Evolutionary conservation across 2,888 invertebrate species (phyloP).

Genomic region (Callimorpha dominula): DNA sequence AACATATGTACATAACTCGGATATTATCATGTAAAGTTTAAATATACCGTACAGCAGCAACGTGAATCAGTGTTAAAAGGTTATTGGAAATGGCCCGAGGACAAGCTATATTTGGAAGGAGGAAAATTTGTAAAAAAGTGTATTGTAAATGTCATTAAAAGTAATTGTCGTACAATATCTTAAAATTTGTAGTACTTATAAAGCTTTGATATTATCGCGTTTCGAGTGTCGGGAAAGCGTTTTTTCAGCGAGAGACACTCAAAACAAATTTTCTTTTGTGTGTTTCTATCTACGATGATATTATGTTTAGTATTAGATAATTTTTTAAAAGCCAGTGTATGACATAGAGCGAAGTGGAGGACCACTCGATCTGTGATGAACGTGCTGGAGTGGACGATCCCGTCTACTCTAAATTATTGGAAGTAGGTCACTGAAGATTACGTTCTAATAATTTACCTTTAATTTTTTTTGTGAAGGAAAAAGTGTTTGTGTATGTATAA

Average conservation of each 20-base stretch:
- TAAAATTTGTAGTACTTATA: background rate
- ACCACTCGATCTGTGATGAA: conserved; percentile 50
- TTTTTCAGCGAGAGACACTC: background rate
- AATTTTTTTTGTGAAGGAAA: conserved; percentile 20
- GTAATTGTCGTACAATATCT: background rate
- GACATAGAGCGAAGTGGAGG: conserved; percentile 49
- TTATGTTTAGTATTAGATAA: conserved; percentile 20
- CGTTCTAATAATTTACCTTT: conserved; percentile 34
- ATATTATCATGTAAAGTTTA: background rate
- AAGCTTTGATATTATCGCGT: background rate
- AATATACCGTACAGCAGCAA: background rate
- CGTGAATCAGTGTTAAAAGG: conserved; percentile 2
- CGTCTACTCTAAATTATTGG: conserved; percentile 45
- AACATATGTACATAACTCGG: background rate
- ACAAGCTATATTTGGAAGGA: background rate
- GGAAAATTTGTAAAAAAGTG: background rate
- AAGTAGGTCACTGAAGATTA: conserved; percentile 34
- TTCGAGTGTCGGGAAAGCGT: background rate
- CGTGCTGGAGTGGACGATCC: conserved; percentile 65
- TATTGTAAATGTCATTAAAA: background rate
- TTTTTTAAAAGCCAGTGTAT: conserved; percentile 41
- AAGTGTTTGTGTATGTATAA: background rate
- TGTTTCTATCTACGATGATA: background rate
- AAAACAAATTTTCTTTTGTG: conserved; percentile 14
- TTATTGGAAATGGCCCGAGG: background rate